Evolutionary conservation across 2,113 vertebrate species (phyloP).

Genomic region (Rhinolophus sinicus): DNA sequence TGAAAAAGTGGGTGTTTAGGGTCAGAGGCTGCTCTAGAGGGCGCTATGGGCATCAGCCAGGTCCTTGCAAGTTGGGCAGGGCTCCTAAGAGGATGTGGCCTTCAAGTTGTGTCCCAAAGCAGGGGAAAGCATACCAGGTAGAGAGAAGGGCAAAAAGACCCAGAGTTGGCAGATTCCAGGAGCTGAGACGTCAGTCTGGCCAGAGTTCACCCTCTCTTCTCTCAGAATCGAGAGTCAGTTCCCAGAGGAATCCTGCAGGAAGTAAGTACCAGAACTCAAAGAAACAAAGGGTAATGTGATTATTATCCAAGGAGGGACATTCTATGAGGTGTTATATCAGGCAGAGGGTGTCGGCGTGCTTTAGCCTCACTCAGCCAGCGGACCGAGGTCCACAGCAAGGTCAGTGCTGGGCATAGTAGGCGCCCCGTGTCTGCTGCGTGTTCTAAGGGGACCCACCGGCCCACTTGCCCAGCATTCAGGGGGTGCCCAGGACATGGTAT

Average conservation of each 20-base stretch:
- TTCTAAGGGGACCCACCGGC: background rate
- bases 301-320: background rate
- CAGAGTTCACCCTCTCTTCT: background rate
- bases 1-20: background rate
- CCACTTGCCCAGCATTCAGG: background rate
- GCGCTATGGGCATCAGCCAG: background rate
- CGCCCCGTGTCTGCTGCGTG: background rate
- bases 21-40: background rate
- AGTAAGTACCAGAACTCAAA: background rate
- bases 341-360: background rate
- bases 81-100: background rate
- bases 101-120: background rate
- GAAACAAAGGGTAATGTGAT: background rate
- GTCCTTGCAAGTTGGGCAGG: rapidly evolving
- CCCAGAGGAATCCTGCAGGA: background rate
- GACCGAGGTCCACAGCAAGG: background rate
- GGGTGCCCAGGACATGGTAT: background rate
- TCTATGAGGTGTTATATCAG: background rate
- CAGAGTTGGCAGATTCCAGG: background rate
- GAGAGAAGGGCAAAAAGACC: background rate
- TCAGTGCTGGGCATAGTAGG: background rate
- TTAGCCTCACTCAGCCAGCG: background rate
- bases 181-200: background rate
- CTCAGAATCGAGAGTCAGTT: background rate
- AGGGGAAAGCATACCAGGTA: rapidly evolving